A percentile compares a stretch with the other conserved stretches of the same genome.
phyloP scores from a whole-genome alignment of 23 tunicate genomes.

The Aplidium turbinatum region DNA sequence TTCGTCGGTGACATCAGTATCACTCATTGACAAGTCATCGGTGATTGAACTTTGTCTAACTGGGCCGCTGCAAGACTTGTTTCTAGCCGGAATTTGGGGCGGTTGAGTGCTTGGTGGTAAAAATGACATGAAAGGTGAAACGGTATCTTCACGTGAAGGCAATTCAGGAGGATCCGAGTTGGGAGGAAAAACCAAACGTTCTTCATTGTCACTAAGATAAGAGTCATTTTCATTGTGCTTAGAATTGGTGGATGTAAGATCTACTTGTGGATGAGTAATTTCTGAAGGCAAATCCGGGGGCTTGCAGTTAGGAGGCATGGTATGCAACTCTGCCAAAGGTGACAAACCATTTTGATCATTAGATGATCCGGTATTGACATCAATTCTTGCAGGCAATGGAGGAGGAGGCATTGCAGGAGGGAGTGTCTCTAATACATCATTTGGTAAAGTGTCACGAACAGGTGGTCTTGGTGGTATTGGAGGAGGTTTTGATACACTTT shows the following conservation, averaged over 20 bases:
- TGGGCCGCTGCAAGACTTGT: no score
- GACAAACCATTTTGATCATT: neutral
- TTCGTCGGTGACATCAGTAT: no score
- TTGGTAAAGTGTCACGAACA: neutral
- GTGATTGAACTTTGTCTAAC: no score
- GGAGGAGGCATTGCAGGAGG: constrained; percentile 60
- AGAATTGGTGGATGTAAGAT: no score
- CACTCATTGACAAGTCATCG: no score
- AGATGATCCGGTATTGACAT: neutral
- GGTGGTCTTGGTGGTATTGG: constrained; percentile 46
- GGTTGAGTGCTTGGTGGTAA: no score
- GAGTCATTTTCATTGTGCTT: no score
- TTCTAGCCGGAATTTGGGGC: no score
- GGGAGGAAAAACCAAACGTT: neutral
- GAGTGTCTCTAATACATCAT: constrained; percentile 1
- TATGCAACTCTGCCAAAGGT: neutral
- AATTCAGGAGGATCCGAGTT: neutral
- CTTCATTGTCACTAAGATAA: neutral
- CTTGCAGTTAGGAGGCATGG: constrained; percentile 37
- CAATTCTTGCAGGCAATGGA: constrained; percentile 39
- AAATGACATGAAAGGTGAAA: neutral
- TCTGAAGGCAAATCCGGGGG: constrained; percentile 52
- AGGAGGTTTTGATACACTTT: constrained; percentile 17
- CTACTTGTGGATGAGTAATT: neutral
- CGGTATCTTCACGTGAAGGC: neutral